phyloP scores from a whole-genome alignment of 2,797 vertebrate genomes.

The Phalloptychus januarius region DNA sequence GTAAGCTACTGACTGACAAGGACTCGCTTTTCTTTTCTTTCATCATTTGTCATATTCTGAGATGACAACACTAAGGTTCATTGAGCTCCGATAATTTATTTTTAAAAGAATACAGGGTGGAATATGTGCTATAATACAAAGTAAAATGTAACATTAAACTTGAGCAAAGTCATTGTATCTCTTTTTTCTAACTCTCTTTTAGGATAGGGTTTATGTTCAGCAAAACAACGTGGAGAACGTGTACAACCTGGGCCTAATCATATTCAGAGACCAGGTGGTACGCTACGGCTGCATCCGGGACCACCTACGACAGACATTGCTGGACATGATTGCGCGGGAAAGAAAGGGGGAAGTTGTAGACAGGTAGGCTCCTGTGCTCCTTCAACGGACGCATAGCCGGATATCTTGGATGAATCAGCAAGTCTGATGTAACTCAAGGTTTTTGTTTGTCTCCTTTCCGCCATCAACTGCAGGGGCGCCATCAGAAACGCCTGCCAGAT shows the following conservation, averaged over 20 bases:
- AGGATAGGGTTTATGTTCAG: constrained; percentile 98
- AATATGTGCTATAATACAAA: neutral
- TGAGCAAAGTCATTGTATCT: neutral
- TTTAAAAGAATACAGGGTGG: neutral
- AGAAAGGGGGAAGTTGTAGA: constrained; percentile 97
- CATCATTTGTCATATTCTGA: neutral
- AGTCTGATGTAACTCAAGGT: neutral
- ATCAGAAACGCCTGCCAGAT: constrained; percentile 99
- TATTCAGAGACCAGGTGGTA: constrained; percentile 97
- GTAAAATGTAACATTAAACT: too few species aligned
- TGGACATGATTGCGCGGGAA: constrained; percentile 98
- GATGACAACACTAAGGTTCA: neutral
- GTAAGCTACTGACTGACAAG: neutral
- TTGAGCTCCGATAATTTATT: neutral
- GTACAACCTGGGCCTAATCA: constrained; percentile 97
- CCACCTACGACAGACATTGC: constrained; percentile 92
- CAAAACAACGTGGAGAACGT: constrained; percentile 98
- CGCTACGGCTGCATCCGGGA: constrained; percentile 95
- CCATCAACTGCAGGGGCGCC: constrained; percentile 84
- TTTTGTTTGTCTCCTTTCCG: neutral
- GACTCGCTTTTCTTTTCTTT: neutral
- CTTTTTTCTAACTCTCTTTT: constrained; percentile 1
- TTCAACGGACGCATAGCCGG: neutral
- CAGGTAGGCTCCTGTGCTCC: constrained; percentile 79
- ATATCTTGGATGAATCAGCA: neutral